phyloP scores from a whole-genome alignment of 2,888 invertebrate species.

The Neoitamus cyanurus region DNA sequence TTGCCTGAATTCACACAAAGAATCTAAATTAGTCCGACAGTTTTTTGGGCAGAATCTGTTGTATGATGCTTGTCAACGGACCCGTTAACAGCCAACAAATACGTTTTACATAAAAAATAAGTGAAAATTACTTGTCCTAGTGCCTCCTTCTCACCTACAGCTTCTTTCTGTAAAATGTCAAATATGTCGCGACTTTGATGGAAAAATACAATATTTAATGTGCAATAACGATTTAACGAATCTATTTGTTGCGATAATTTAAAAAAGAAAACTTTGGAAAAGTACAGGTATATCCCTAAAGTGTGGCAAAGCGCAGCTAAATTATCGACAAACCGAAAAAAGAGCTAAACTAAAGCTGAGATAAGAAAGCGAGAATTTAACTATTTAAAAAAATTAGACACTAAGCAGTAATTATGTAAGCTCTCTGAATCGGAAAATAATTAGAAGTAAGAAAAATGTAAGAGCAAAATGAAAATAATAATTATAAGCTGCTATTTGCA shows the following conservation, averaged over 20 bases:
- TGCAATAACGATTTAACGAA: neutral
- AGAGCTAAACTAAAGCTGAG: neutral
- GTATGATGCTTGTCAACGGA: no score
- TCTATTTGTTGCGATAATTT: neutral
- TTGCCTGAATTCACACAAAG: no score
- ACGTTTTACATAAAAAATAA: no score
- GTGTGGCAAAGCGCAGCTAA: constrained; percentile 4
- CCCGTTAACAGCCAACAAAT: no score
- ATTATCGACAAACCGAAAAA: constrained; percentile 17
- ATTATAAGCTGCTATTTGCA: neutral
- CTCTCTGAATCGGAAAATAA: neutral
- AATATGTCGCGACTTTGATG: no score
- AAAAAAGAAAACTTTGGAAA: neutral
- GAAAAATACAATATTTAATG: neutral
- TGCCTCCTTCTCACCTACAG: no score
- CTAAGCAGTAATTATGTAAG: neutral
- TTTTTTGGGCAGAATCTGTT: no score
- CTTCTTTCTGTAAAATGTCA: no score
- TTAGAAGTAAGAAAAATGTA: neutral
- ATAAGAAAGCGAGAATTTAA: constrained; percentile 3
- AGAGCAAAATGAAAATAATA: neutral
- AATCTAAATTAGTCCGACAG: no score
- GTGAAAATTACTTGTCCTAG: no score
- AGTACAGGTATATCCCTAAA: neutral
- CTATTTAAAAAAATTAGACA: neutral